Evolutionary conservation across 2,888 invertebrate genomes (phyloP), one percentile per base, ranked within the genome.

Genomic region (Sarcophaga subvicina): DNA sequence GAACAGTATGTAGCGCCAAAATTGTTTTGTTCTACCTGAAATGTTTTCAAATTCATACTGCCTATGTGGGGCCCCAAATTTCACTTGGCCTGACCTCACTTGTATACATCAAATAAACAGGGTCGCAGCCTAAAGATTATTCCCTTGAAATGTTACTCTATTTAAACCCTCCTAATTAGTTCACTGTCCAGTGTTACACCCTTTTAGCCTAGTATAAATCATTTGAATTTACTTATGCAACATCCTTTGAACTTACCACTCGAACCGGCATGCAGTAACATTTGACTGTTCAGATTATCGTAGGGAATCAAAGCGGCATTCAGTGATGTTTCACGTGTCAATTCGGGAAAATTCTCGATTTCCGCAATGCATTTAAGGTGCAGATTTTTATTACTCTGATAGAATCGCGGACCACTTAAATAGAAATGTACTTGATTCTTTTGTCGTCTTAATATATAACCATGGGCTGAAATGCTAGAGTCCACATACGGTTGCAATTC

Each of bases 281-380:
- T 93, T 88, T 93, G 93, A 91, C 93, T 93, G 89, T 92, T 92
- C 86, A 93, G 90, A 88, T 93, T 93, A 87, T 93, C 93, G 70
- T 91, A 91, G 72, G 92, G 91, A 83, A 91, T 90, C 20, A 93
- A 90, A 73, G 90, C 86, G 25, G 93, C 93, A 88, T 90, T 92
- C 17, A 92, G 90, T 45, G 91, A 89, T 45, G 91, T 91, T 83
- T 93, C 93, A 54, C 93, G 92, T 67, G 90, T 89, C 70, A 93
- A 88, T 75, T 91, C 91, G 64, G 93, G 92, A 81, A 93, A 93
- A 89, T 92, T 92, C 87, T 93, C 93, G 89, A 93, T 93, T 90
- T 93, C 93, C 87, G 93, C 93, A 37, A 93, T 91, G 89, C 93
- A 93, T 89, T 93, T 93, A 79, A 93, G 90, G 88, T 92, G 91